These are phyloP conservation scores for Bombycilla garrulus DNA, from an alignment of 2,113 vertebrate species.

Conservation along the genomic window DNA sequence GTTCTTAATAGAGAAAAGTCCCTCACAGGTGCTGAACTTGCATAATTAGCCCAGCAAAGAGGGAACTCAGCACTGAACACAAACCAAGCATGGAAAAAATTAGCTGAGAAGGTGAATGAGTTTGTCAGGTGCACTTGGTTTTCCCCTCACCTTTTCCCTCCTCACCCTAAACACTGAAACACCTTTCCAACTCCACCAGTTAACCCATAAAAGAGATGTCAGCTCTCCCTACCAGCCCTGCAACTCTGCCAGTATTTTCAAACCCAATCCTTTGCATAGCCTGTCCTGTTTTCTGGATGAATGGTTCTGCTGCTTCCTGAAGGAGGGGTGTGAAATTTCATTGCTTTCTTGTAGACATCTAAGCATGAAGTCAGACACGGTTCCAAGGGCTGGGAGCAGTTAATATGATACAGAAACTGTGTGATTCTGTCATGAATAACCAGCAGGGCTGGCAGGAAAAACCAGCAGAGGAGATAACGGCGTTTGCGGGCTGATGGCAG, in stretches of 20 bases:
- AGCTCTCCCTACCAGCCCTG: background rate
- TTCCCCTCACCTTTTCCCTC: background rate
- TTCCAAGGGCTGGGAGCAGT: slow-evolving; percentile 21
- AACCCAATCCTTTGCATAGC: background rate
- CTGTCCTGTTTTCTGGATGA: slow-evolving; percentile 20
- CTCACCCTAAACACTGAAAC: background rate
- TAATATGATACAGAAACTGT: background rate
- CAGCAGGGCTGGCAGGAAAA: slow-evolving; percentile 28
- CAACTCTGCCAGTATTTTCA: background rate
- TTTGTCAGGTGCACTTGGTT: background rate
- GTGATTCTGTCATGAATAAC: slow-evolving; percentile 38
- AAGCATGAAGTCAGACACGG: slow-evolving; percentile 8
- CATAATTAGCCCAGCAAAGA: background rate
- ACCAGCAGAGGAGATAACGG: slow-evolving; percentile 40
- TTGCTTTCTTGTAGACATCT: background rate
- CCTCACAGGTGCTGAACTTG: background rate
- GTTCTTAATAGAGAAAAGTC: background rate
- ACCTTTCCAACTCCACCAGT: background rate
- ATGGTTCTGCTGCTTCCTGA: slow-evolving; percentile 13
- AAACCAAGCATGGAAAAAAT: background rate
- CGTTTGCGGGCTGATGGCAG: background rate
- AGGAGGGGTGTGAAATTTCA: slow-evolving; percentile 34
- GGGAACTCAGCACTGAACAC: background rate
- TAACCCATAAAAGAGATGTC: background rate
- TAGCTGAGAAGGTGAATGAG: background rate